A percentile compares a stretch with the other conserved stretches of the same genome.
Evolutionary conservation across 2,888 invertebrate species (phyloP).

Genomic region (Heteromurus nitidus): DNA sequence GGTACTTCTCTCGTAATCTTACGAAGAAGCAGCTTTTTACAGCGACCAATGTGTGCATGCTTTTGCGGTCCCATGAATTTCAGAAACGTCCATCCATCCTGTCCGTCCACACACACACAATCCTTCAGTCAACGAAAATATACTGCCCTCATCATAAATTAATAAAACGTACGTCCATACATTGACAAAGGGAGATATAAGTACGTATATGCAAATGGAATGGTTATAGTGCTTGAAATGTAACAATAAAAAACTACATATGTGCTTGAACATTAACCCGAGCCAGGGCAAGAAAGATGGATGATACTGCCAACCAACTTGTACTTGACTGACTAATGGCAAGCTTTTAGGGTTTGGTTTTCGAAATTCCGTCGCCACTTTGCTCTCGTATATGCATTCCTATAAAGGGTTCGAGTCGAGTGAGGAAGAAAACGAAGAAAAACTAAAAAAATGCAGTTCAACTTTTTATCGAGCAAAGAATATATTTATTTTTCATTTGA

Average conservation of each 20-base stretch:
- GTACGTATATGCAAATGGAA: constrained; percentile 54
- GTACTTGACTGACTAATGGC: constrained; percentile 24
- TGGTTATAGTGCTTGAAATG: constrained; percentile 10
- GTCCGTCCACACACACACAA: constrained; percentile 50
- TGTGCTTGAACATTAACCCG: constrained; percentile 51
- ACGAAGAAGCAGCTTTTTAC: no score
- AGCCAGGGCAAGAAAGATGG: constrained; percentile 53
- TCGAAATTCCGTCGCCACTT: constrained; percentile 10
- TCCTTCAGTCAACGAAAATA: constrained; percentile 39
- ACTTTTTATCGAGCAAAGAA: no score
- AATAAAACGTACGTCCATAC: constrained; percentile 49
- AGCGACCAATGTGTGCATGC: neutral
- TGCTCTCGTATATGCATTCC: no score
- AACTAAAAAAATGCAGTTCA: constrained; percentile 49
- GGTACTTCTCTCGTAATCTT: no score
- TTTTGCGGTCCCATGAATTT: neutral
- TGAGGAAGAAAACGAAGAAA: no score
- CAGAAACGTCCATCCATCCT: constrained; percentile 46
- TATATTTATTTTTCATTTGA: no score
- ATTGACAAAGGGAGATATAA: no score
- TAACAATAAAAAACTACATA: constrained; percentile 24
- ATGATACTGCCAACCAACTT: constrained; percentile 54
- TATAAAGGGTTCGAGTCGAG: no score
- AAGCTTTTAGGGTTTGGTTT: constrained; percentile 55
- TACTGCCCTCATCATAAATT: constrained; percentile 54